These are phyloP conservation scores for Pardosa pseudoannulata DNA, from an alignment of 2,888 invertebrate species.

Conservation along the genomic window DNA sequence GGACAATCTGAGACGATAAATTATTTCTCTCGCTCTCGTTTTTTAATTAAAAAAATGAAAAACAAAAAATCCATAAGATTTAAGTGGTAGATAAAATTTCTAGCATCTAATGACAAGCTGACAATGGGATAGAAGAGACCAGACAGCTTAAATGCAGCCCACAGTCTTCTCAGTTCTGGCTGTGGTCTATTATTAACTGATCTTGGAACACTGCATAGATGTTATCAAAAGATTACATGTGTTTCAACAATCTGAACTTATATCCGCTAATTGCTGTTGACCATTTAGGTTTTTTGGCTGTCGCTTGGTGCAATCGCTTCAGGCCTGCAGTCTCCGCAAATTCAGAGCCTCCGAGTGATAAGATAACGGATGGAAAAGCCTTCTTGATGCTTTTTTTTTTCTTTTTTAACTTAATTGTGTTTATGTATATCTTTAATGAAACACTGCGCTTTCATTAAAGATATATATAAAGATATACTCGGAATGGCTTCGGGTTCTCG, in stretches of 20 bases:
- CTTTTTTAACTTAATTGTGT: background rate
- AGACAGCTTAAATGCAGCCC: slow-evolving; percentile 15
- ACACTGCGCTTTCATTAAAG: too few species aligned
- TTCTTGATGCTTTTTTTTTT: background rate
- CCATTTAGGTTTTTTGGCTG: background rate
- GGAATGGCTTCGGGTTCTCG: too few species aligned
- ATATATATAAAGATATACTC: too few species aligned
- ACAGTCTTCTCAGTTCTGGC: background rate
- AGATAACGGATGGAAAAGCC: background rate
- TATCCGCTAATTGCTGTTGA: slow-evolving; percentile 8
- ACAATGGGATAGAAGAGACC: background rate
- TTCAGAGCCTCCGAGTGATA: background rate
- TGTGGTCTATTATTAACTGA: slow-evolving; percentile 14
- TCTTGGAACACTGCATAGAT: background rate
- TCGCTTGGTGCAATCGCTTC: background rate
- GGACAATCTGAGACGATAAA: background rate
- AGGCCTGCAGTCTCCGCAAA: background rate
- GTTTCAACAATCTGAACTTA: slow-evolving; percentile 27
- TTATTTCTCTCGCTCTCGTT: too few species aligned
- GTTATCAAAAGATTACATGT: slow-evolving; percentile 26
- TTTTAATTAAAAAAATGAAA: too few species aligned
- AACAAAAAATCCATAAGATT: background rate
- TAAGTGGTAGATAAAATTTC: slow-evolving; percentile 11
- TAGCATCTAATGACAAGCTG: slow-evolving; percentile 15
- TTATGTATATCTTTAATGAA: background rate